Evolutionary conservation across 2,888 invertebrate species (phyloP).

Genomic region (Eristalis pertinax): DNA sequence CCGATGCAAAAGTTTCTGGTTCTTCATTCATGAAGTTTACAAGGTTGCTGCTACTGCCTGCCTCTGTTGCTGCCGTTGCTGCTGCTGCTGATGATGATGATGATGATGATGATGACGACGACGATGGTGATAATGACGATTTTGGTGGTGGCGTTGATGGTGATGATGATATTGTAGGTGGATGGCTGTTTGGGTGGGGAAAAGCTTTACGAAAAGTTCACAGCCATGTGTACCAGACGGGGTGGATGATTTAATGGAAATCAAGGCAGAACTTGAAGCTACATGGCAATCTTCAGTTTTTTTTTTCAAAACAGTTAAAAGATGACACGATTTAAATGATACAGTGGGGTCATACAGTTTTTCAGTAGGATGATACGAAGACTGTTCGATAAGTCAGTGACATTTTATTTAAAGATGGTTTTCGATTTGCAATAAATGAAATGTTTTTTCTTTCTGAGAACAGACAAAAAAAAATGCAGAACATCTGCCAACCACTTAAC

Average conservation of each 20-base stretch:
- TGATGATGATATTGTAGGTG: conserved; percentile 11
- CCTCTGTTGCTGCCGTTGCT: conserved; percentile 1
- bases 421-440: too few species aligned
- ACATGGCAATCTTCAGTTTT: background rate
- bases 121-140: background rate
- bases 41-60: conserved; percentile 33
- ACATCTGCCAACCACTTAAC: too few species aligned
- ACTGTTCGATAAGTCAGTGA: too few species aligned
- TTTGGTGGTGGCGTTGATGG: conserved; percentile 1
- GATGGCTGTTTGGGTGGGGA: background rate
- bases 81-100: conserved; percentile 11
- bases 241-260: conserved; percentile 9
- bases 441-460: too few species aligned
- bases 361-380: background rate
- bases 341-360: background rate
- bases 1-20: conserved; percentile 41
- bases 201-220: conserved; percentile 40
- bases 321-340: background rate
- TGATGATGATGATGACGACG: conserved; percentile 2
- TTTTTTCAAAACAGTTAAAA: background rate
- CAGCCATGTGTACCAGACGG: background rate
- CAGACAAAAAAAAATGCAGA: too few species aligned
- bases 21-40: conserved; percentile 65
- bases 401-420: too few species aligned
- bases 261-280: conserved; percentile 12